These are phyloP conservation scores for Bugulina stolonifera DNA, from an alignment of 2,888 invertebrate species.

Conservation along the genomic window DNA sequence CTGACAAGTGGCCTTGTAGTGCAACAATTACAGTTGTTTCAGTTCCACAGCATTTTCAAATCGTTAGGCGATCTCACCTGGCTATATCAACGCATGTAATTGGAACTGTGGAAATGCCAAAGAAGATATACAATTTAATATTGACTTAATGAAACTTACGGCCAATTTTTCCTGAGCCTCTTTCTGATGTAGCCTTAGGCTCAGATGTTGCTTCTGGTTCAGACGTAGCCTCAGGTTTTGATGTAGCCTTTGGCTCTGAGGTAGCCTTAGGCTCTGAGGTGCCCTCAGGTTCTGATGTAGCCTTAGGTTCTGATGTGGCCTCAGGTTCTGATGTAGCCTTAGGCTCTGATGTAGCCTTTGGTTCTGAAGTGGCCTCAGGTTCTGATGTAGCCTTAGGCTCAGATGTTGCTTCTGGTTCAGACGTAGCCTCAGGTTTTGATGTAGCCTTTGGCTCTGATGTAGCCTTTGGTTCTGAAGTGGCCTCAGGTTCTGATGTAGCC, in stretches of 20 bases:
- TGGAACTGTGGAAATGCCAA: no score
- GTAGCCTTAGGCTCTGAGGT: conserved; percentile 37
- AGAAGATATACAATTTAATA: no score
- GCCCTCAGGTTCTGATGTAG: conserved; percentile 38
- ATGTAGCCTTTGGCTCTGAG: conserved; percentile 39
- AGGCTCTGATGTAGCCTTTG: conserved; percentile 46
- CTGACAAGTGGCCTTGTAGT: no score
- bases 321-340: conserved; percentile 44
- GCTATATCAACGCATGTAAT: no score
- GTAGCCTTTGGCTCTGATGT: conserved; percentile 44
- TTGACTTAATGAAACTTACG: conserved; percentile 21
- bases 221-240: conserved; percentile 43
- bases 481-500: conserved; percentile 38
- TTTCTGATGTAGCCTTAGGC: conserved; percentile 28
- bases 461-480: conserved; percentile 41
- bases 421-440: conserved; percentile 47
- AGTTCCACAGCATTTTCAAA: no score
- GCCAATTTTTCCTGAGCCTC: conserved; percentile 38
- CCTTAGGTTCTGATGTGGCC: conserved; percentile 39
- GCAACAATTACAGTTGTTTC: no score
- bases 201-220: conserved; percentile 30
- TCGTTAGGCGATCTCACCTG: no score
- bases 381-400: neutral
- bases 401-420: conserved; percentile 37
- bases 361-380: conserved; percentile 40